phyloP scores from a whole-genome alignment of 2,113 vertebrate genomes.

The Tympanuchus pallidicinctus region DNA sequence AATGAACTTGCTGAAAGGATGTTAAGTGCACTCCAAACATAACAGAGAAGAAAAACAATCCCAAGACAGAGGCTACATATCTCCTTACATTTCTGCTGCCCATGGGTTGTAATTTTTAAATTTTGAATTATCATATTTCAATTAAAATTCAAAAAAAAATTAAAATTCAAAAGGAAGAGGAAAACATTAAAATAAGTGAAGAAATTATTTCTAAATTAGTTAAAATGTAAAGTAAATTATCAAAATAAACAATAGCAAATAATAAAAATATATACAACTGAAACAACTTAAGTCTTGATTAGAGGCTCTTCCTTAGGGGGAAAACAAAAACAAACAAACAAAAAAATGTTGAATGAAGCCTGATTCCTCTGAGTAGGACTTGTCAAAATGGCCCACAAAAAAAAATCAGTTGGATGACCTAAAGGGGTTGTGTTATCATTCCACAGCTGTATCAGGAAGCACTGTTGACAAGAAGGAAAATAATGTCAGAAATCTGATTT shows the following conservation, averaged over 20 bases:
- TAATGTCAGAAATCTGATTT: constrained; percentile 8
- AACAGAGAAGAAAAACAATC: not conserved
- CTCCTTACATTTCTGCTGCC: not conserved
- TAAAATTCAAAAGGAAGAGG: not conserved
- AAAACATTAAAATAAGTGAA: not conserved
- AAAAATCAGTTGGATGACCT: not conserved
- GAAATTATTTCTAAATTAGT: not conserved
- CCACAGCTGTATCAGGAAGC: not conserved
- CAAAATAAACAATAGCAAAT: not conserved
- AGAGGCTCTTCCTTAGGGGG: not conserved
- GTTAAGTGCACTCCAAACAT: not conserved
- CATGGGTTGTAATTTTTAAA: not conserved
- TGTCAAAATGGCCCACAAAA: not conserved
- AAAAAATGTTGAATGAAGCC: not conserved
- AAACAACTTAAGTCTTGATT: not conserved
- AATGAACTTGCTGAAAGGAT: not conserved
- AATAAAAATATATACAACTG: not conserved
- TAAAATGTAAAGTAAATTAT: not conserved
- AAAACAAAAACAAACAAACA: not conserved
- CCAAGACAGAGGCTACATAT: not conserved
- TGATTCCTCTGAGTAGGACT: not conserved
- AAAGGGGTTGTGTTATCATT: constrained; percentile 5
- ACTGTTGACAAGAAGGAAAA: constrained; percentile 21
- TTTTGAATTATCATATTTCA: not conserved
- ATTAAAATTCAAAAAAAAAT: not conserved